These are phyloP conservation scores for Erythrocercus mccallii DNA, from an alignment of 2,113 vertebrate genomes.

Conservation along the genomic window DNA sequence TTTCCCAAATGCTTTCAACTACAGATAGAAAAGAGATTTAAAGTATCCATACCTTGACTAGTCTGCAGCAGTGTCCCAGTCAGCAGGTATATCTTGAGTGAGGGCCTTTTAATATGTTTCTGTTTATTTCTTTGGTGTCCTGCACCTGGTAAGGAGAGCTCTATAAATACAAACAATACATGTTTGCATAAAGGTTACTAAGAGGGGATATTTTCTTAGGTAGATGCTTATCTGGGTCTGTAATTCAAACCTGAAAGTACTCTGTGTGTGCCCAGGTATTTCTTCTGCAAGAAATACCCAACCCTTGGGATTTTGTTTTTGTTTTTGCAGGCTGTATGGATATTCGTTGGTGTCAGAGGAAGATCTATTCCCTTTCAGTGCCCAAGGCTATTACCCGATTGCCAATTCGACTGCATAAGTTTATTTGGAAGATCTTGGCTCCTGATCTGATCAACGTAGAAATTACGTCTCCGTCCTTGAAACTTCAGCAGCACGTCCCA, in stretches of 20 bases:
- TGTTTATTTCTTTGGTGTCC: not conserved
- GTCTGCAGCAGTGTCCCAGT: not conserved
- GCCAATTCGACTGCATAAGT: slow-evolving; percentile 73
- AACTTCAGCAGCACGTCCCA: slow-evolving; percentile 72
- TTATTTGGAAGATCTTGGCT: slow-evolving; percentile 82
- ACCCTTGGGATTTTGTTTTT: not conserved
- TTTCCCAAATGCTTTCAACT: not conserved
- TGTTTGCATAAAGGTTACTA: not conserved
- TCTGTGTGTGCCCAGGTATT: not conserved
- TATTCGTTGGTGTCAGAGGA: slow-evolving; percentile 57
- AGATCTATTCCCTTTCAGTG: slow-evolving; percentile 62
- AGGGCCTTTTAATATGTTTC: not conserved
- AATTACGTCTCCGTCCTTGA: slow-evolving; percentile 63
- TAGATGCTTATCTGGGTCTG: not conserved
- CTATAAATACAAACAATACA: not conserved
- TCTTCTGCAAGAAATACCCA: not conserved
- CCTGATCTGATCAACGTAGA: slow-evolving; percentile 69
- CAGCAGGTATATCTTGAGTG: not conserved
- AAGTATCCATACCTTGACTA: not conserved
- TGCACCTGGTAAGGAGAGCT: not conserved
- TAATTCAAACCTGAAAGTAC: not conserved
- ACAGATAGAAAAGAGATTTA: not conserved
- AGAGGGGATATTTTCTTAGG: not conserved
- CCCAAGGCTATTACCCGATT: slow-evolving; percentile 72
- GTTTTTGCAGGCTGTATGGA: slow-evolving; percentile 69